These are phyloP conservation scores for Cairina moschata DNA, from an alignment of 2,113 vertebrate genomes.

Conservation along the genomic window DNA sequence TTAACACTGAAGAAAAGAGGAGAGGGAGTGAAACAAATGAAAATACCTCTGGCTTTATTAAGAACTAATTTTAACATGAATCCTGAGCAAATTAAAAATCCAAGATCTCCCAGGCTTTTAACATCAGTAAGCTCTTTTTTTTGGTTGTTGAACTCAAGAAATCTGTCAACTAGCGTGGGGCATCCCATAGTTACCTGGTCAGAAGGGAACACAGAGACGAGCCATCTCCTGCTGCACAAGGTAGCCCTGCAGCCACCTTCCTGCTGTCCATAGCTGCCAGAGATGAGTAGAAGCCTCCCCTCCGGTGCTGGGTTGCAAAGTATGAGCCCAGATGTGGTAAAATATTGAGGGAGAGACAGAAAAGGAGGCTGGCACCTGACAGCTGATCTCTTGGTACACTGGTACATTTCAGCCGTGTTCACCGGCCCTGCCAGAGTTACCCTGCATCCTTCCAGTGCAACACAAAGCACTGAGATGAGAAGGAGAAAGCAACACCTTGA, in stretches of 20 bases:
- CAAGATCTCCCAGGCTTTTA: background rate
- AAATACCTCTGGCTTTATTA: background rate
- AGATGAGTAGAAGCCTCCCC: background rate
- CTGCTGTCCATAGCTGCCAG: background rate
- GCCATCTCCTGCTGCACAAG: background rate
- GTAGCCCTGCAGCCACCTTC: background rate
- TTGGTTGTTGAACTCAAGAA: background rate
- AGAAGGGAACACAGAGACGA: background rate
- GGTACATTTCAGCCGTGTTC: rapidly evolving
- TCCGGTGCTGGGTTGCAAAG: background rate
- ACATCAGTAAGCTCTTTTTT: background rate
- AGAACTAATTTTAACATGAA: background rate
- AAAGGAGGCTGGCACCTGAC: rapidly evolving
- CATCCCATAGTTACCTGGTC: background rate
- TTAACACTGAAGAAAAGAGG: background rate
- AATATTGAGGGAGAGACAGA: rapidly evolving
- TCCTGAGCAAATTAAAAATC: background rate
- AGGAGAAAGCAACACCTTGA: background rate
- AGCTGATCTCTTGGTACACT: rapidly evolving
- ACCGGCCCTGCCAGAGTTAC: background rate
- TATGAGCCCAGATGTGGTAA: rapidly evolving
- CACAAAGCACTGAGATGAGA: background rate
- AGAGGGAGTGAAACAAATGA: background rate
- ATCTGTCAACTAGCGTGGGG: rapidly evolving
- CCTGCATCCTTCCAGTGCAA: background rate